Percentiles rank a stretch among this genome's conserved stretches.
phyloP scores from a whole-genome alignment of 2,113 vertebrate genomes.

The Scophthalmus maximus region DNA sequence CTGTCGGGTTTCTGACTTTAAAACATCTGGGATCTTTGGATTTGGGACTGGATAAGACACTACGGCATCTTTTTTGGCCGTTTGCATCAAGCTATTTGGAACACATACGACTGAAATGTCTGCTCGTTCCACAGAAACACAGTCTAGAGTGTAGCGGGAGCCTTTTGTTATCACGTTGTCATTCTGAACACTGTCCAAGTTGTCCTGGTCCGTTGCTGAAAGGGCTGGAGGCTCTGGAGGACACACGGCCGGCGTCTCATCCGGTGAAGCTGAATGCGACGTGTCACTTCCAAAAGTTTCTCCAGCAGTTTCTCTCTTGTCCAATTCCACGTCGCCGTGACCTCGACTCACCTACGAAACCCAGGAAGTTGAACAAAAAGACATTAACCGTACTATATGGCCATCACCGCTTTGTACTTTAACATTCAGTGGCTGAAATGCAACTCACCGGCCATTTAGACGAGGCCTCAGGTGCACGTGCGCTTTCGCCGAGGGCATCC shows the following conservation, averaged over 20 bases:
- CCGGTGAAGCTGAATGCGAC: background rate
- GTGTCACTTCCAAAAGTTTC: too few species aligned
- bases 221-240: background rate
- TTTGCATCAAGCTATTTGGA: background rate
- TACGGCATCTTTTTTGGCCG: background rate
- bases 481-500: slow-evolving; percentile 17
- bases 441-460: slow-evolving; percentile 44
- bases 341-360: slow-evolving; percentile 4
- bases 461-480: background rate
- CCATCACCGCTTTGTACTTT: background rate
- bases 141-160: background rate
- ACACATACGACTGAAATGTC: background rate
- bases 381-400: background rate
- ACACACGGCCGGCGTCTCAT: slow-evolving; percentile 13
- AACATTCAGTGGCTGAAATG: background rate
- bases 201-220: background rate
- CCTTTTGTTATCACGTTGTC: background rate
- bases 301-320: slow-evolving; percentile 3
- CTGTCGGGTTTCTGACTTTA: background rate
- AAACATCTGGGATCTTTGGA: background rate
- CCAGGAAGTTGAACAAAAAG: background rate
- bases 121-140: background rate
- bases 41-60: background rate
- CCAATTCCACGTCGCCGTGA: background rate
- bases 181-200: background rate